These are phyloP conservation scores for Oncorhynchus mykiss DNA, from an alignment of 2,113 vertebrate genomes.

Conservation along the genomic window DNA sequence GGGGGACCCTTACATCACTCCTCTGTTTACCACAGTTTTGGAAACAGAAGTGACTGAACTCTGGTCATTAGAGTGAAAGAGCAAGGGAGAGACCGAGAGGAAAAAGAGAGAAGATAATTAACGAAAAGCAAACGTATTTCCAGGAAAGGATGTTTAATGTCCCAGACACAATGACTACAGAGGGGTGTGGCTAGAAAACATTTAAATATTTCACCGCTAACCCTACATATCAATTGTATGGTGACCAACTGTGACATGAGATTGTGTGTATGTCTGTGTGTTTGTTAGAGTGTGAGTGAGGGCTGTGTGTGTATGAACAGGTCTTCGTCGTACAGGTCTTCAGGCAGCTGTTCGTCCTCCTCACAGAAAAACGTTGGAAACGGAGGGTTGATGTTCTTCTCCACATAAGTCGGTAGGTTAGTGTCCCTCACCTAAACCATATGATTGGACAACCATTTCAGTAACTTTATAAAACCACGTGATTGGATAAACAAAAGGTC, in stretches of 20 bases:
- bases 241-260: background rate
- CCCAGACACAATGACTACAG: constrained; percentile 6
- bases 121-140: background rate
- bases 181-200: no score
- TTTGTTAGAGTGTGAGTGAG: constrained; percentile 67
- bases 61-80: background rate
- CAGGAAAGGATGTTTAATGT: constrained; percentile 41
- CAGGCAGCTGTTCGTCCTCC: constrained; percentile 82
- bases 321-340: constrained; percentile 85
- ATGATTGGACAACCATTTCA: background rate
- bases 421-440: constrained; percentile 81
- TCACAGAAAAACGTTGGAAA: constrained; percentile 94
- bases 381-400: constrained; percentile 75
- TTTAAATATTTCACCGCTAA: no score
- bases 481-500: background rate
- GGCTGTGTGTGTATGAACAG: constrained; percentile 83
- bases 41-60: constrained; percentile 44
- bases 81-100: background rate
- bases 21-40: constrained; percentile 70
- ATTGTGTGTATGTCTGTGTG: constrained; percentile 13
- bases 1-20: constrained; percentile 65
- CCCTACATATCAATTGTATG: no score
- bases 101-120: background rate
- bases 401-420: constrained; percentile 65
- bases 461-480: background rate